Evolutionary conservation across 2,888 invertebrate species (phyloP).

Genomic region (Euphydryas editha): DNA sequence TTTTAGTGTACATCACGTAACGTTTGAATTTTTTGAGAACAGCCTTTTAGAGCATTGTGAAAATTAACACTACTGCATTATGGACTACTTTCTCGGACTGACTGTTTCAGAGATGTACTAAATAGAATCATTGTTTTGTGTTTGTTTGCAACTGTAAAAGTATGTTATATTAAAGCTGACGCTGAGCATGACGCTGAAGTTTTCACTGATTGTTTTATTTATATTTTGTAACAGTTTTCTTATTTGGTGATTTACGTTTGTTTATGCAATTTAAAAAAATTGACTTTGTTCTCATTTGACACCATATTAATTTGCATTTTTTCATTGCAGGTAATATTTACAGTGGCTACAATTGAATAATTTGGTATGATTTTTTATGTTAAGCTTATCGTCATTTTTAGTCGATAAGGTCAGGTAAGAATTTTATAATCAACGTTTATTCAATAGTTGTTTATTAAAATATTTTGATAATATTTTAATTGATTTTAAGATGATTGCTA

Average conservation of each 20-base stretch:
- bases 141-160: constrained; percentile 25
- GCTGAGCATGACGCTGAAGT: constrained; percentile 8
- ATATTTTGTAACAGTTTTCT: not conserved
- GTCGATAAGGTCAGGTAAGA: not conserved
- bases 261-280: not conserved
- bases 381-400: not conserved
- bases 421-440: too few species aligned
- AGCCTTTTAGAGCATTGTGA: constrained; percentile 10
- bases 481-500: not conserved
- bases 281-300: not conserved
- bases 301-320: not conserved
- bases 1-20: not conserved
- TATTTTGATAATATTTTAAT: too few species aligned
- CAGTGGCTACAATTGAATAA: not conserved
- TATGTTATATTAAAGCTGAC: constrained; percentile 9
- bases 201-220: not conserved
- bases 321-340: constrained; percentile 10
- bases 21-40: not conserved
- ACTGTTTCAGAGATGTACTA: constrained; percentile 26
- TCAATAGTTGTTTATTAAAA: too few species aligned
- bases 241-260: not conserved
- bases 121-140: constrained; percentile 30
- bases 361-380: not conserved
- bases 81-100: constrained; percentile 35
- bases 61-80: constrained; percentile 37